Evolutionary conservation across 2,113 vertebrate genomes (phyloP).

Genomic region (Stigmatopora nigra): DNA sequence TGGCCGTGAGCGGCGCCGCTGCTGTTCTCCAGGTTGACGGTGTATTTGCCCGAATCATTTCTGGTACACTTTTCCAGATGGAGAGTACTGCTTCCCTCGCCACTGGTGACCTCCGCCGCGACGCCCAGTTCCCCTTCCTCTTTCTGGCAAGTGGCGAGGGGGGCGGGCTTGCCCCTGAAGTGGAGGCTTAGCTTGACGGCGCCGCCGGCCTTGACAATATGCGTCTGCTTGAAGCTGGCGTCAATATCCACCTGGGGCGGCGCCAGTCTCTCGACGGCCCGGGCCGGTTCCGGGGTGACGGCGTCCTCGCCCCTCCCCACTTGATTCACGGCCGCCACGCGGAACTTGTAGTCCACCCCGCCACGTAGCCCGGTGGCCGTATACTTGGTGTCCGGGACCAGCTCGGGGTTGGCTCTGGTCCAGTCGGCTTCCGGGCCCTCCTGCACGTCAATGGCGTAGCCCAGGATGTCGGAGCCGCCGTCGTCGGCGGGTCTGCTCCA

Average conservation of each 20-base stretch:
- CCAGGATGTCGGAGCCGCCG: constrained; percentile 88
- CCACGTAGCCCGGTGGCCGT: constrained; percentile 77
- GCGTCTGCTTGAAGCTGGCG: constrained; percentile 90
- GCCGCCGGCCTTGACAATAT: constrained; percentile 84
- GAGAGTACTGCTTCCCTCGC: constrained; percentile 81
- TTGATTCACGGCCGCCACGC: constrained; percentile 84
- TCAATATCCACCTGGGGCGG: constrained; percentile 92
- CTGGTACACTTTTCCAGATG: constrained; percentile 88
- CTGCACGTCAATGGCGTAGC: constrained; percentile 89
- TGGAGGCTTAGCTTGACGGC: constrained; percentile 81
- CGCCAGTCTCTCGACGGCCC: constrained; percentile 81
- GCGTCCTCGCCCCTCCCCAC: constrained; percentile 83
- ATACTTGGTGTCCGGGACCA: constrained; percentile 81
- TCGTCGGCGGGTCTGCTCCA: constrained; percentile 92
- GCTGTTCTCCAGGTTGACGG: constrained; percentile 85
- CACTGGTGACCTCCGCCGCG: constrained; percentile 81
- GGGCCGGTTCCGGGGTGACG: constrained; percentile 76
- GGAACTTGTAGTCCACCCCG: constrained; percentile 86
- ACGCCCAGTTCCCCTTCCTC: constrained; percentile 81
- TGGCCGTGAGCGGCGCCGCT: too few species aligned
- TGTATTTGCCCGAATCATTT: constrained; percentile 89
- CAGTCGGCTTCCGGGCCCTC: constrained; percentile 66
- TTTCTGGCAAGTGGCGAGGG: constrained; percentile 86
- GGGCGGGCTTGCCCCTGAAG: constrained; percentile 86
- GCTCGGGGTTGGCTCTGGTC: constrained; percentile 85